Evolutionary conservation across 2,113 vertebrate genomes (phyloP).

Genomic region (Acrocephalus kingi): DNA sequence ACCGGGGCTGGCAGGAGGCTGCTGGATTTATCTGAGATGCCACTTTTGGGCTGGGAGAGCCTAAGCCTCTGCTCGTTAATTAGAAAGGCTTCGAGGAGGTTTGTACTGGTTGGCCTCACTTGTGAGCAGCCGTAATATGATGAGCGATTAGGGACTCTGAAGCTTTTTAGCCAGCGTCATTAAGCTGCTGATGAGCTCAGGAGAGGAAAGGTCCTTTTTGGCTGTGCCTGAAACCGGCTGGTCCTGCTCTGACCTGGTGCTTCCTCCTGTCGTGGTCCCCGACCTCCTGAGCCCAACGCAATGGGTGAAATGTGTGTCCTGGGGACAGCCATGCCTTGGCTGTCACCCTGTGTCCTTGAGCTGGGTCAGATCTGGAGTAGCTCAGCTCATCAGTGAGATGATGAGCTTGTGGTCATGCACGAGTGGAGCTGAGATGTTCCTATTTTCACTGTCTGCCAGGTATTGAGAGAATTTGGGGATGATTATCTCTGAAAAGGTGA

Average conservation of each 20-base stretch:
- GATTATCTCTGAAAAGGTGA: not conserved
- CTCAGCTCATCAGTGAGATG: not conserved
- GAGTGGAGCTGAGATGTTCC: not conserved
- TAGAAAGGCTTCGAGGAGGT: constrained; percentile 39
- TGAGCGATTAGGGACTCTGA: constrained; percentile 16
- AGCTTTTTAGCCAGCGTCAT: constrained; percentile 22
- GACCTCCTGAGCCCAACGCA: not conserved
- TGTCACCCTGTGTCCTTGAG: not conserved
- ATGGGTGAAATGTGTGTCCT: not conserved
- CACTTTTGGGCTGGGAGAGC: not conserved
- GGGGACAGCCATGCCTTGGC: not conserved
- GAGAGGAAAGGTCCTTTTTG: not conserved
- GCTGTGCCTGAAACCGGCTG: not conserved
- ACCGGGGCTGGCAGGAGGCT: not conserved
- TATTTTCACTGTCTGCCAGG: not conserved
- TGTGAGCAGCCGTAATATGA: not conserved
- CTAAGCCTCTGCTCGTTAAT: not conserved
- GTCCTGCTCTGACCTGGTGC: not conserved
- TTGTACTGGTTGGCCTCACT: constrained; percentile 27
- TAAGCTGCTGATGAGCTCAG: constrained; percentile 40
- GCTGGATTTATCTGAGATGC: not conserved
- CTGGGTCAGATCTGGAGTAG: not conserved
- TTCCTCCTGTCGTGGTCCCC: fast-evolving
- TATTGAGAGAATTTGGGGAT: not conserved
- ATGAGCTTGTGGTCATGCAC: not conserved